A percentile compares a stretch with the other conserved stretches of the same genome.
phyloP scores from a whole-genome alignment of 2,113 vertebrate genomes.

The Hippotragus niger region DNA sequence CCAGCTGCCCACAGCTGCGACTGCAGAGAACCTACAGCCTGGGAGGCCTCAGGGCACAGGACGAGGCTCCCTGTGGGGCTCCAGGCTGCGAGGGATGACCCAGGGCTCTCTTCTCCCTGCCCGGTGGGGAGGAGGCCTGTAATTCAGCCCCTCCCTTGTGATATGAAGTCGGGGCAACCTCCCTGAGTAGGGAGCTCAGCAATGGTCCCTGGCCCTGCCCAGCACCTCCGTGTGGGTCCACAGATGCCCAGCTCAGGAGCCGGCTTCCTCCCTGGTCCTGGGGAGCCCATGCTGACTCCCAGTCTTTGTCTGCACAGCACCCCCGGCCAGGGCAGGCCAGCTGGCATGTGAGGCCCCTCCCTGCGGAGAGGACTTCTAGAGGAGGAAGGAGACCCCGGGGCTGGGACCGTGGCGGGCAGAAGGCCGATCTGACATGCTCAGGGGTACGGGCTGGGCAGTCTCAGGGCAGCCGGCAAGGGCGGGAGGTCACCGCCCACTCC shows the following conservation, averaged over 20 bases:
- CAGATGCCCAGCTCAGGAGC: fast-evolving
- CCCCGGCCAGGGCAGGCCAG: no score
- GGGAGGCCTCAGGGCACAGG: not conserved
- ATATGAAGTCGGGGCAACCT: not conserved
- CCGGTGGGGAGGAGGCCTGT: fast-evolving
- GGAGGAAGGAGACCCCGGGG: not conserved
- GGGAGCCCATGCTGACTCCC: no score
- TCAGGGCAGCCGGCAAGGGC: fast-evolving
- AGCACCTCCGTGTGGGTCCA: no score
- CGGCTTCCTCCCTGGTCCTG: not conserved
- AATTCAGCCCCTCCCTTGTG: not conserved
- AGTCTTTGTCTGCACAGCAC: not conserved
- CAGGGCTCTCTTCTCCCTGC: not conserved
- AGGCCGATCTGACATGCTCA: not conserved
- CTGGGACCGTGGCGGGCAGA: fast-evolving
- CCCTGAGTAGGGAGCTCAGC: not conserved
- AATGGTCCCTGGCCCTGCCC: fast-evolving
- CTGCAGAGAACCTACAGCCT: not conserved
- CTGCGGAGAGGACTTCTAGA: not conserved
- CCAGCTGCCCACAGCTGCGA: not conserved
- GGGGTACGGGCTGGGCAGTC: not conserved
- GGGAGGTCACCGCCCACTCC: no score
- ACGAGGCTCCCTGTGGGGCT: not conserved
- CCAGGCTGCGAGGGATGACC: not conserved
- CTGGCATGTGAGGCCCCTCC: not conserved